Evolutionary conservation across 2,113 vertebrate genomes (phyloP), one percentile per base, ranked within the genome.

Genomic region (Chitala chitala): DNA sequence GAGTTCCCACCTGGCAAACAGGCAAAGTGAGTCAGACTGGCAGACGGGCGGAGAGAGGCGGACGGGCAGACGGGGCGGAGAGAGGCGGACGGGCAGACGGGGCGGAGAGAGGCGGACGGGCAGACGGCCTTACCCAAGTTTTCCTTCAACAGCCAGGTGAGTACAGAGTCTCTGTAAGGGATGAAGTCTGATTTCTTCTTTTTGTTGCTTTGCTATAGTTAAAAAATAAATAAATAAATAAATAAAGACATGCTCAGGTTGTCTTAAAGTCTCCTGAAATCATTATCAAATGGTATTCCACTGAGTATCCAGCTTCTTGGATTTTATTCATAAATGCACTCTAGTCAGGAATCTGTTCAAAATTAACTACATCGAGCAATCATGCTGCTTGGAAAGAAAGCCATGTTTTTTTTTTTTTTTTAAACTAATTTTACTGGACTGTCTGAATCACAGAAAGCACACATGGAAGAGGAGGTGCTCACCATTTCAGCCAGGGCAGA

Each of bases 401-500:
- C n/a, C n/a, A n/a, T n/a, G n/a, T n/a, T n/a, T n/a, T n/a, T n/a
- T n/a, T n/a, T n/a, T n/a, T n/a, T n/a, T n/a, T n/a, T n/a, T n/a
- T n/a, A n/a, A n/a, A n/a, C n/a, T n/a, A n/a, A n/a, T n/a, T n/a
- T n/a, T n/a, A n/a, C n/a, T n/a, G n/a, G n/a, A n/a, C n/a, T n/a
- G n/a, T n/a, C n/a, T n/a, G n/a, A n/a, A n/a, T n/a, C n/a, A n/a
- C n/a, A n/a, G n/a, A n/a, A n/a, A n/a, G n/a, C n/a, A n/a, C n/a
- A n/a, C n/a, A n/a, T n/a, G n/a, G 1, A 22, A 4, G 10, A 38
- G 17, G 5, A 17, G 17, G 2, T 22, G 53, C 84, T 68, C 63
- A 96, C 94, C 93, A 94, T 91, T 72, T 96, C 94, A 4, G 93
- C 93, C 77, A 95, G 78, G 2, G 94, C 93, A 0, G 94, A 94